Conservation (phyloP, 2,113 vertebrate genomes). For the Corythaeola cristata region DNA sequence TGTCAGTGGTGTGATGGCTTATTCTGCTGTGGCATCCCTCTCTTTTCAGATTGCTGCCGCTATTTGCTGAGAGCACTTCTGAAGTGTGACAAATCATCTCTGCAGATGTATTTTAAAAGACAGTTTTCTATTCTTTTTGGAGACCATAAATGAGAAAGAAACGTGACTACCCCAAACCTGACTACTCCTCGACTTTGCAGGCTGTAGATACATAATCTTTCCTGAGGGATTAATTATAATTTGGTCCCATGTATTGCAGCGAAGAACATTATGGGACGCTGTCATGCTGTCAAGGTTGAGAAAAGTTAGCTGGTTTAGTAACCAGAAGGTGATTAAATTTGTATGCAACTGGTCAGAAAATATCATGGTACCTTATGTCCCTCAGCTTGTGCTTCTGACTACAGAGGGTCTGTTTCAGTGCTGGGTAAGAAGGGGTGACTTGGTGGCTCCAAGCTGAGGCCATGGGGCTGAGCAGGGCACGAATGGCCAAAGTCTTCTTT, state of each 20-base stretch:
- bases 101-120: not conserved
- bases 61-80: not conserved
- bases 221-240: not conserved
- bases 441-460: not conserved
- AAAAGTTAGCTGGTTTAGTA: not conserved
- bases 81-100: not conserved
- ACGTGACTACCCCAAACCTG: not conserved
- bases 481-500: not conserved
- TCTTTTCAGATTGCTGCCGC: rapidly evolving
- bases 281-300: not conserved
- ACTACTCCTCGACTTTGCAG: not conserved
- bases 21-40: not conserved
- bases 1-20: not conserved
- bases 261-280: not conserved
- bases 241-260: not conserved
- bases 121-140: not conserved
- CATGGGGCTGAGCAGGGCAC: not conserved
- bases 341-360: not conserved
- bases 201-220: not conserved
- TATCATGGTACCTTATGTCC: rapidly evolving
- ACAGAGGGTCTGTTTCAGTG: not conserved
- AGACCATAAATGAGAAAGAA: not conserved
- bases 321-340: not conserved
- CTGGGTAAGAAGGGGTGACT: rapidly evolving
- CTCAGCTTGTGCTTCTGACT: not conserved